Evolutionary conservation across 2,113 vertebrate genomes (phyloP), one percentile per base, ranked within the genome.

Genomic region (Columba livia): DNA sequence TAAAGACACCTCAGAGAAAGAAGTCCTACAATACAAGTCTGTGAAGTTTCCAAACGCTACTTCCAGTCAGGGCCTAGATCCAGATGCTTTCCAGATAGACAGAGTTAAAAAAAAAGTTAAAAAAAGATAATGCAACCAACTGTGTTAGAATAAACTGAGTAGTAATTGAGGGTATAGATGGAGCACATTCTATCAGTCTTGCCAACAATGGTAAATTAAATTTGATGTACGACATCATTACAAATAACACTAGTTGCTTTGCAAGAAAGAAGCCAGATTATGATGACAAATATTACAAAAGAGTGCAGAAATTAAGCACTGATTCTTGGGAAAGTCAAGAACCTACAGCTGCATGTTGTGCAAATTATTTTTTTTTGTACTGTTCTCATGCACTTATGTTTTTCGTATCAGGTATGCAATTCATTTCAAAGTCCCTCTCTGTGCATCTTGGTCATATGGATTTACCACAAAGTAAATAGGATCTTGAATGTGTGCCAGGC

Each of bases 1-100:
- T 19, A 64, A 75, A 89, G 34, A 14, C 44, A 69, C 8, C 26
- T 91, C 6, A 23, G 17, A 15, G 32, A 60, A 26, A 88, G 29
- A 60, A 79, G 24, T 12, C 31, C 19, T 40, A 5, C 6, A n/a
- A 21, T 1, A 9, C 0, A 44, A 2, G 7, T 48, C 15, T 66
- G 14, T 36, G 69, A 73, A 18, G 5, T 8, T 38, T 47, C 29
- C 7, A 9, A 5, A 70, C 4, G 3, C 4, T 50, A 4, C 5
- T 57, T 78, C 50, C 70, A 18, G n/a, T 32, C 20, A 93, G 28
- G 53, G 32, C 16, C 54, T 31, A 84, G 19, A 64, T 4, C 15
- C 18, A 66, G 11, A 56, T 20, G 8, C 24, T 61, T 12, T 40
- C 32, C 31, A 54, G 67, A 60, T 18, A 10, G 18, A 28, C 15